Evolutionary conservation across 2,888 invertebrate species (phyloP).

Genomic region (Aphelenchoides bicaudatus): DNA sequence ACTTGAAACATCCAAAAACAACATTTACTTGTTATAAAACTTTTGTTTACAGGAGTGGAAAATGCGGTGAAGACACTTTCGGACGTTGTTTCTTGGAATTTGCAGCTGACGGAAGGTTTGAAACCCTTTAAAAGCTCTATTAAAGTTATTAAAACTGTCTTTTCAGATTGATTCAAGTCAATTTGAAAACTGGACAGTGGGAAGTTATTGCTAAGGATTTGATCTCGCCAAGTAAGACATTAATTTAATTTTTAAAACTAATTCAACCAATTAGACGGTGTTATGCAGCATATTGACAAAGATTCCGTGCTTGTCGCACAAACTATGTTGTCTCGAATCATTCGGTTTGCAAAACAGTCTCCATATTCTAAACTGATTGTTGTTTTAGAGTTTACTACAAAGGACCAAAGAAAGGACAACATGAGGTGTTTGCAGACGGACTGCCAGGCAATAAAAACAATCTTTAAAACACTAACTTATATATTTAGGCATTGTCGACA

Average conservation of each 20-base stretch:
- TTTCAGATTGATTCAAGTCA: slow-evolving; percentile 16
- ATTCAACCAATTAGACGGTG: no score
- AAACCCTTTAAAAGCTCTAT: neutral
- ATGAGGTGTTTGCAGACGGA: slow-evolving; percentile 18
- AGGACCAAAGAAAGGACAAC: slow-evolving; percentile 10
- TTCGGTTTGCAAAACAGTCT: no score
- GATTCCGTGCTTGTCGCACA: slow-evolving; percentile 7
- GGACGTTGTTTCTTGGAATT: slow-evolving; percentile 8
- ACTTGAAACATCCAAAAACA: no score
- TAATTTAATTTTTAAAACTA: no score
- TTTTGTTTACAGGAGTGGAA: no score
- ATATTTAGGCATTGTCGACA: slow-evolving; percentile 14
- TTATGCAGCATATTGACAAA: slow-evolving; percentile 14
- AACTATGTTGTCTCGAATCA: neutral
- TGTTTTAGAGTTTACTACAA: slow-evolving; percentile 6
- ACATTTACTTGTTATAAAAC: no score
- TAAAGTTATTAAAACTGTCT: neutral
- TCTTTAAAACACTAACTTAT: no score
- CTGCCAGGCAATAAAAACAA: no score
- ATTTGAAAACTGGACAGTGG: slow-evolving; percentile 12
- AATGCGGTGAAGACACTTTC: slow-evolving; percentile 11
- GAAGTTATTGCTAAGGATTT: slow-evolving; percentile 11
- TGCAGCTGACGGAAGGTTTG: slow-evolving; percentile 14
- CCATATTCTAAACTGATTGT: neutral
- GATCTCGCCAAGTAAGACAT: slow-evolving; percentile 11